Base-by-base conservation (phyloP, 2,113 vertebrate species). In the Cebus imitator region DNA sequence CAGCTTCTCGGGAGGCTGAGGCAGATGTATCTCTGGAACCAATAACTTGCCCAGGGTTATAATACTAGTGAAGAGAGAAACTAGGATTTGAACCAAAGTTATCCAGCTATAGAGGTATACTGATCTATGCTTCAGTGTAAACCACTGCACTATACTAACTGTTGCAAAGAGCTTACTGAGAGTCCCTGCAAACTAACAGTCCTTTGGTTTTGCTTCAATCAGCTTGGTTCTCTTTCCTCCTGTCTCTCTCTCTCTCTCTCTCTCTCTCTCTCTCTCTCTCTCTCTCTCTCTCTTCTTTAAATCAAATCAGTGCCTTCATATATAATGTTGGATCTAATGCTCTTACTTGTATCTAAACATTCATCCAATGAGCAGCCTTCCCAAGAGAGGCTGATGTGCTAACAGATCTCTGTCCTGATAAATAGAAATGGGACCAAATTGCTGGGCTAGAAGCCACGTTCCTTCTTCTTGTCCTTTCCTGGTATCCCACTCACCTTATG, bases 221-320 rank as follows among this genome's bases (percentile, higher is more conserved):
- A 78, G 5, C 2, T 30, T 2, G 2, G 21, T 6, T 2, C 10
- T 72, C 1, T 2, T 55, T 10, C 5, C 18, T 37, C 5, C 5
- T 43, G 5, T 43, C 43, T 43, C 1, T 43, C 43, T 43, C 43
- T 43, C 43, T 43, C 43, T 2, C 2, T 78, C 48, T 50, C n/a
- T 1, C 2, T 55, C 12, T 6, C 18, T 37, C 58, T 61, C 32
- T 68, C 30, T 35, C 4, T 68, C 32, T 32, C 17, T 72, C 1
- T 6, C 30, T 2, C 2, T 78, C 43, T 78, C 8, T 78, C 5
- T 78, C 7, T 18, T 21, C n/a, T 64, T 45, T 35, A 64, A 8
- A 58, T 14, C 27, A 58, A 91, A 85, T 73, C 52, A 50, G 17
- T 57, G 79, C 45, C 50, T 64, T 85, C 37, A 75, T 8, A 81